These are phyloP conservation scores for Meteorus colon DNA, from an alignment of 2,888 invertebrate species.

Conservation along the genomic window DNA sequence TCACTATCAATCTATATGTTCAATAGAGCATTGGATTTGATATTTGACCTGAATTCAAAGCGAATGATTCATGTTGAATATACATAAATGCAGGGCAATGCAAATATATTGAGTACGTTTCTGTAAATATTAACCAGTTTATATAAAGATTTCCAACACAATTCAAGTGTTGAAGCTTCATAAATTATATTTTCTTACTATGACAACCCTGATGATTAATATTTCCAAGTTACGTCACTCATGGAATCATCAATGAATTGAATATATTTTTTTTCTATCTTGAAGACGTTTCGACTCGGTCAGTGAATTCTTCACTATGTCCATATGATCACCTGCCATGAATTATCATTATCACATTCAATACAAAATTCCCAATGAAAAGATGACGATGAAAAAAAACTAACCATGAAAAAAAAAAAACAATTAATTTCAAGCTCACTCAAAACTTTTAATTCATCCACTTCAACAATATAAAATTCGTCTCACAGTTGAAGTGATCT, in stretches of 20 bases:
- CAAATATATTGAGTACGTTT: not conserved
- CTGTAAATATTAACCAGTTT: not conserved
- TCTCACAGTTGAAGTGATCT: too few species aligned
- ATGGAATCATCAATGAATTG: not conserved
- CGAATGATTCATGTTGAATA: not conserved
- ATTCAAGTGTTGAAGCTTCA: not conserved
- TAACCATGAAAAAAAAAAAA: not conserved
- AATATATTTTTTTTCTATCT: not conserved
- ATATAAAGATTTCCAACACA: not conserved
- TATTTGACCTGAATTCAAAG: not conserved
- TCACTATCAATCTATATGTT: not conserved
- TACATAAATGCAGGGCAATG: not conserved
- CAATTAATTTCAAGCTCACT: not conserved
- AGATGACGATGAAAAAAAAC: not conserved
- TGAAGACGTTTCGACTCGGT: not conserved
- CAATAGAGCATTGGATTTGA: not conserved
- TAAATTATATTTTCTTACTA: not conserved
- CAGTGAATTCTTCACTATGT: not conserved
- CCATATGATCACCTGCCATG: not conserved
- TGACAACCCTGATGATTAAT: not conserved
- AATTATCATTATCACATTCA: not conserved
- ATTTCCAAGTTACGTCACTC: not conserved
- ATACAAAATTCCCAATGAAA: not conserved
- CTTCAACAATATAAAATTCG: not conserved
- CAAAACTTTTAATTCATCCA: not conserved